phyloP scores from a whole-genome alignment of 2,888 invertebrate genomes.

The Lucinisca nassula region DNA sequence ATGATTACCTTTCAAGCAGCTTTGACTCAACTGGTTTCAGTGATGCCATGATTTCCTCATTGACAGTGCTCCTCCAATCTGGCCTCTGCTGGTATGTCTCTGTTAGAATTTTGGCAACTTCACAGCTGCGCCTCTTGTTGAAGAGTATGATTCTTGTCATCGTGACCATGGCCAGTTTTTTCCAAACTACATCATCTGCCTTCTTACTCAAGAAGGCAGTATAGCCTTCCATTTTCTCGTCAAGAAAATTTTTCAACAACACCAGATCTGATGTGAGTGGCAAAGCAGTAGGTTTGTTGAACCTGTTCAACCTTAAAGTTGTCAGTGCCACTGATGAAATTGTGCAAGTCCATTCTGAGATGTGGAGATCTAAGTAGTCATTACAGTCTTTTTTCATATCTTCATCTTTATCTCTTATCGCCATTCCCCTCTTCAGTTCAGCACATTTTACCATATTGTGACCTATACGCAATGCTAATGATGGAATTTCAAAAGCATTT shows the following conservation, averaged over 20 bases:
- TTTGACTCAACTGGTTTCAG: no score
- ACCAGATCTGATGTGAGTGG: constrained; percentile 30
- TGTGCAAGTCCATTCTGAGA: constrained; percentile 34
- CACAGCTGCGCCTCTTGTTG: constrained; percentile 39
- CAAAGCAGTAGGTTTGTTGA: constrained; percentile 21
- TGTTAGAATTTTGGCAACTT: constrained; percentile 21
- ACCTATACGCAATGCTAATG: constrained; percentile 20
- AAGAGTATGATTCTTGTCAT: constrained; percentile 23
- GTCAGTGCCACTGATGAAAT: constrained; percentile 34
- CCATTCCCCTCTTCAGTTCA: constrained; percentile 19
- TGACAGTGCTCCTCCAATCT: no score
- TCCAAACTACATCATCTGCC: background rate
- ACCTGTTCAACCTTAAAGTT: constrained; percentile 27
- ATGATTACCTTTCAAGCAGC: no score
- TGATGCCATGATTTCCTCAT: no score
- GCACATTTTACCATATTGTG: constrained; percentile 34
- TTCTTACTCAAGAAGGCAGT: background rate
- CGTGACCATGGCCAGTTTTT: constrained; percentile 20
- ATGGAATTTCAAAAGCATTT: constrained; percentile 17
- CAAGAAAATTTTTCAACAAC: constrained; percentile 7
- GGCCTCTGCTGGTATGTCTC: constrained; percentile 17
- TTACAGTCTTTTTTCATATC: constrained; percentile 8
- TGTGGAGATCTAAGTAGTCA: constrained; percentile 15
- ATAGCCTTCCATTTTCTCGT: constrained; percentile 4
- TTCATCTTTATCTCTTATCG: constrained; percentile 2